phyloP scores from a whole-genome alignment of 2,797 vertebrate species.

The Myripristis jacobus region DNA sequence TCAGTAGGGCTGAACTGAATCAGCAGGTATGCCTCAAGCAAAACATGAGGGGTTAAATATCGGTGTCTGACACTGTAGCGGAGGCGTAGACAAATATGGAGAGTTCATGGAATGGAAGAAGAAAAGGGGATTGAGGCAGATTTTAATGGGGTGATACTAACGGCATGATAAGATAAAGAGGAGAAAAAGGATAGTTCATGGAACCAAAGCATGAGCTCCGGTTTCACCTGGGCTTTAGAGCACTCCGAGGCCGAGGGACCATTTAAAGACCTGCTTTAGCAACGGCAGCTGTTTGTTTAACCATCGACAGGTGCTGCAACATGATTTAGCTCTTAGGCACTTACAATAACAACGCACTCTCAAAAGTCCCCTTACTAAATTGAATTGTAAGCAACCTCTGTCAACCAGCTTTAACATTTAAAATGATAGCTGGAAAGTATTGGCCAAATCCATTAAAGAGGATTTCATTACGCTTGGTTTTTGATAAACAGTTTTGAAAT shows the following conservation, averaged over 20 bases:
- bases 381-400: not conserved
- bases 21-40: slow-evolving; percentile 31
- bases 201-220: slow-evolving; percentile 13
- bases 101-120: slow-evolving; percentile 13
- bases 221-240: slow-evolving; percentile 4
- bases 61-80: slow-evolving; percentile 6
- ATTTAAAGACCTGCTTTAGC: slow-evolving; percentile 10
- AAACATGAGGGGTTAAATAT: slow-evolving; percentile 9
- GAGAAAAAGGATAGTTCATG: slow-evolving; percentile 4
- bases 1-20: slow-evolving; percentile 9
- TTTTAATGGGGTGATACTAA: slow-evolving; percentile 25
- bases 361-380: not conserved
- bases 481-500: not conserved
- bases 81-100: slow-evolving; percentile 4
- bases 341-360: not conserved
- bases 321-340: not conserved
- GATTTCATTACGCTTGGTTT: slow-evolving; percentile 1
- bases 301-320: slow-evolving; percentile 37
- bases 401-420: slow-evolving; percentile 16
- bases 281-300: slow-evolving; percentile 43
- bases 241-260: not conserved
- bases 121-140: slow-evolving; percentile 3
- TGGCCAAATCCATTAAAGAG: not conserved
- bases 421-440: slow-evolving; percentile 8
- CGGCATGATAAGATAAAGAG: slow-evolving; percentile 11